Base-by-base conservation (phyloP, 2,888 invertebrate species). In the Cheilosia vernalis region DNA sequence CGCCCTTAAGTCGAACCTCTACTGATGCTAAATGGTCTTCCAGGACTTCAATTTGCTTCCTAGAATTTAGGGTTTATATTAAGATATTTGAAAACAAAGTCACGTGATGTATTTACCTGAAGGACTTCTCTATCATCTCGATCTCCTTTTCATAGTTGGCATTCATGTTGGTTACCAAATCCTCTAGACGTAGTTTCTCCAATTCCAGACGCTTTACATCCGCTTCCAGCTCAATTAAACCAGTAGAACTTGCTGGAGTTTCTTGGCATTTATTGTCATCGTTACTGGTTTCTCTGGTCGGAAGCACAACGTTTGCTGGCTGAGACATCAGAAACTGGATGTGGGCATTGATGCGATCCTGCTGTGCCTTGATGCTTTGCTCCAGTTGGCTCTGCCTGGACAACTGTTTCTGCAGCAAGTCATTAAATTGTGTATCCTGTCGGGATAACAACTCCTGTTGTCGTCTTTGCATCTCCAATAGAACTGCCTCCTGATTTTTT, bases 131-230 rank as follows among this genome's bases (percentile, higher is more conserved):
- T n/a, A 92, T 89, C 84, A 92, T 88, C 55, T 90, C 90, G n/a
- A 92, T 90, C 85, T 92, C 92, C 51, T 90, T 90, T 60, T 92
- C 92, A 79, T 92, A 91, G 87, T 92, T 92, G 4, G 89, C 89
- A 72, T 90, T 91, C 69, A 92, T 90, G 69, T 90, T 92, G 55
- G 91, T 89, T 60, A 92, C 87, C 49, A 92, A 84, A 79, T 92
- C 92, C 72, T 92, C 92, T 44, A 92, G 87, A 1, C 92, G 89
- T n/a, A 90, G 79, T 76, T 92, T 92, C 58, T 92, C 92, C 42
- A 92, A 87, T 61, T 90, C 88, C 19, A 92, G 88, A 0, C 91
- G 89, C 78, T 91, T 92, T 1, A 89, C 89, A 42, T 92, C 91
- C 0, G 90, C 88, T 69, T 90, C 90, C 19, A 90, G 79, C 66